Evolutionary conservation across 2,797 vertebrate species (phyloP), one percentile per base, ranked within the genome.

Genomic region (Bradypodion pumilum): DNA sequence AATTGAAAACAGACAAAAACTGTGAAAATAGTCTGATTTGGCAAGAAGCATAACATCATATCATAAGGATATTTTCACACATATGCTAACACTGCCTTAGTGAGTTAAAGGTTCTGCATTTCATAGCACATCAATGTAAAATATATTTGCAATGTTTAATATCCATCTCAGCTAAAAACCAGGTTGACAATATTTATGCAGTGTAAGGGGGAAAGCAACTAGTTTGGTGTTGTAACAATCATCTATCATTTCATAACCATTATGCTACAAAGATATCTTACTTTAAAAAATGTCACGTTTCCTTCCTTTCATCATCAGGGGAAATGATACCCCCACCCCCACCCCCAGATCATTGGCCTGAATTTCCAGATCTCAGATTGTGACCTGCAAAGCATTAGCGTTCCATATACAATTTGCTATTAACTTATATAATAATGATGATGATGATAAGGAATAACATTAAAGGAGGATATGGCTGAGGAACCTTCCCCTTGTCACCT

Each of bases 51-150:
- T 49, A 73, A 62, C 8, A 73, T 40, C 56, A 5, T 59, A 68
- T 1, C 76, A 21, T 32, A 6, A 3, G 81, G 7, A 1, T 75
- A 8, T 5, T 74, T 42, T 37, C 0, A 7, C 1, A 9, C 86
- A 44, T 69, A 75, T 0, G n/a, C n/a, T n/a, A n/a, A 32, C 1
- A 12, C 10, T 75, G 27, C 1, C 65, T 59, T 25, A 82, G 21
- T 62, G 5, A 72, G 37, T 19, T n/a, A 56, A 25, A 27, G 37
- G 12, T 65, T 35, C 49, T 63, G 23, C 25, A 13, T 16, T 63
- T 37, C 49, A 79, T 40, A 80, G 56, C 1, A 2, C 3, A 73
- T 44, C 27, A 21, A 65, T 65, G 12, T 35, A 37, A 69, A 72
- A n/a, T 42, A 21, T 32, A 42, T 23, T 3, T 44, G 60, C 15